Base-by-base conservation (phyloP, 2,888 invertebrate species). In the Tanaodytes sp. region DNA sequence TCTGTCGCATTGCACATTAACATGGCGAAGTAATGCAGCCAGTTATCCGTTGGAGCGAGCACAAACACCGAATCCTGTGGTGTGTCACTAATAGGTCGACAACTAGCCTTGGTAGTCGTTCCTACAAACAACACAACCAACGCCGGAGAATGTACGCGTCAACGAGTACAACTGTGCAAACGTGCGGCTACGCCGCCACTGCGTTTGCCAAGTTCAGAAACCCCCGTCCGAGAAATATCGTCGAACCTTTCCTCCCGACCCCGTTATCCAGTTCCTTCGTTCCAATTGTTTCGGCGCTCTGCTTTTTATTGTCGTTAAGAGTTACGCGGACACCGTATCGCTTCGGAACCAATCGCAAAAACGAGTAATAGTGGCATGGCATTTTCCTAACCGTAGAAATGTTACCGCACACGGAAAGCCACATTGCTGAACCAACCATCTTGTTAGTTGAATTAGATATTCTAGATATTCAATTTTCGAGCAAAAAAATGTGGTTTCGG, bases 11-110 rank as follows among this genome's bases (percentile, higher is more conserved):
- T 40, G 51, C 68, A 71, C 70, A 76, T 76, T 77, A 74, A 72
- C 66, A 69, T 70, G 74, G 61, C 72, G 74, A 76, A 77, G 76
- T 79, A 78, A 75, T 77, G 76, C 73, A 75, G 71, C 72, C 66
- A 66, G 58, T 63, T 63, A 66, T 49, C 62, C 58, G 65, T 9
- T 63, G 65, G 54, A 71, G 54, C 62, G 58, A 59, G 39, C 65
- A 42, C 46, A 20, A 66, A 52, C 63, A 55, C 57, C 58, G 63
- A 66, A 63, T 63, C 23, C 66, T 62, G 71, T 71, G 71, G 71
- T 55, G 59, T 63, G 66, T 71, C 63, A 71, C 71, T 71, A 71
- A 71, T 66, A 66, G 66, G 66, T 65, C 58, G 63, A 63, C 71
- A 71, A 71, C 71, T 71, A 71, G 63, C 58, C 71, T 58, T 63